A percentile compares a stretch with the other conserved stretches of the same genome.
These are phyloP conservation scores for Ctenochaetus hawaiiensis DNA, from an alignment of 2,797 vertebrate genomes.

Conservation along the genomic window DNA sequence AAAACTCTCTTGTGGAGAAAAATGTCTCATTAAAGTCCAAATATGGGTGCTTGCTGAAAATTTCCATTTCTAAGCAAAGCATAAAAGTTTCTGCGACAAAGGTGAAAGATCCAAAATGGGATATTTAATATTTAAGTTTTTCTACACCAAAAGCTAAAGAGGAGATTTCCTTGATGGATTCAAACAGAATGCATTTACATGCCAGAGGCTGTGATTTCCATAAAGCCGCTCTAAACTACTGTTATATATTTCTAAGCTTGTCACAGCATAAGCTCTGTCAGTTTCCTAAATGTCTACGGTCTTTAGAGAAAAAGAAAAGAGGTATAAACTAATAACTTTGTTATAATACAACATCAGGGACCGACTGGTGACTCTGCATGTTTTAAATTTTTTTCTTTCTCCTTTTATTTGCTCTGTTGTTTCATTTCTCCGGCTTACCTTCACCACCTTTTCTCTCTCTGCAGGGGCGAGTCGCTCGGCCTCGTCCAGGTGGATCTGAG, in stretches of 20 bases:
- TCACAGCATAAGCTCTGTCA: neutral
- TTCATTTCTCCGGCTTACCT: slow-evolving; percentile 79
- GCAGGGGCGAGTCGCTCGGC: slow-evolving; percentile 89
- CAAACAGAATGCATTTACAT: slow-evolving; percentile 1
- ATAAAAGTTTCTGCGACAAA: slow-evolving; percentile 9
- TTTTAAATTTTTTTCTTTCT: neutral
- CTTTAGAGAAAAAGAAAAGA: neutral
- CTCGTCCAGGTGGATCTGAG: slow-evolving; percentile 95
- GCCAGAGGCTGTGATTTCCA: slow-evolving; percentile 30
- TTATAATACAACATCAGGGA: neutral
- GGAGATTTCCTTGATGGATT: slow-evolving; percentile 24
- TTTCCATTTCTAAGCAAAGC: neutral
- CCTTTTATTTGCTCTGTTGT: too few species aligned
- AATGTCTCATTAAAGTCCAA: neutral
- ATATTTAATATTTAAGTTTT: neutral
- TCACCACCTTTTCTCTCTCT: slow-evolving; percentile 90
- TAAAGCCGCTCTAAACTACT: slow-evolving; percentile 18
- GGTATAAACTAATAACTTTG: neutral
- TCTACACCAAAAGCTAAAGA: slow-evolving; percentile 1
- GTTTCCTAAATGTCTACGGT: slow-evolving; percentile 12
- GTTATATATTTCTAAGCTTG: neutral
- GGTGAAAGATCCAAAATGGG: neutral
- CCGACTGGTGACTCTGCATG: too few species aligned
- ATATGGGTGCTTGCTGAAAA: slow-evolving; percentile 12
- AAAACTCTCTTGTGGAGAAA: neutral